Evolutionary conservation across 37 sponge, comb jelly and placozoan species (phyloP).

Genomic region (Diacarnus erythraeanus): DNA sequence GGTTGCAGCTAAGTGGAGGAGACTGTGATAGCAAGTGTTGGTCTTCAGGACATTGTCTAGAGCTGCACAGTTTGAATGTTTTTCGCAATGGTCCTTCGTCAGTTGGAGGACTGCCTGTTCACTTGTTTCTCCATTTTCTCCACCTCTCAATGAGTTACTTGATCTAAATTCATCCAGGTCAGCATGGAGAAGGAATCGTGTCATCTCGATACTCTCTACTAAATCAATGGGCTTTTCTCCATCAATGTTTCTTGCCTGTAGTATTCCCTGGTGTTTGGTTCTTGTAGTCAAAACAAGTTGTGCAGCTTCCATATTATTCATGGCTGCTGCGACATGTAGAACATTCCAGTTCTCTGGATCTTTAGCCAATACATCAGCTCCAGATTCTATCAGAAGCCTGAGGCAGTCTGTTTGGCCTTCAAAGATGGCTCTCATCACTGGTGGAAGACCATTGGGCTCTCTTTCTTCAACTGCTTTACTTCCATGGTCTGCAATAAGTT

Average conservation of each 20-base stretch:
- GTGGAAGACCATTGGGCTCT: slow-evolving; percentile 68
- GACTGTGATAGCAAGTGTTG: slow-evolving; percentile 35
- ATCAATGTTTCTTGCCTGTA: slow-evolving; percentile 38
- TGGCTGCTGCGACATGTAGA: slow-evolving; percentile 71
- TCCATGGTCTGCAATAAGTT: slow-evolving; percentile 43
- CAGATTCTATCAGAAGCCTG: slow-evolving; percentile 45
- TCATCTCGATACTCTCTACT: slow-evolving; percentile 65
- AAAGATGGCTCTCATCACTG: slow-evolving; percentile 62
- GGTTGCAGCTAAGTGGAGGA: slow-evolving; percentile 69
- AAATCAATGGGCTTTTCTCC: slow-evolving; percentile 73
- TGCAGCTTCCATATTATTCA: slow-evolving; percentile 68
- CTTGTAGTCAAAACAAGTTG: slow-evolving; percentile 29
- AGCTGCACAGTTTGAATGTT: slow-evolving; percentile 9
- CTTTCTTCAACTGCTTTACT: slow-evolving; percentile 23
- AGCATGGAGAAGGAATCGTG: slow-evolving; percentile 53
- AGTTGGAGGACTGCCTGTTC: slow-evolving; percentile 29
- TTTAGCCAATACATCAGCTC: slow-evolving; percentile 50
- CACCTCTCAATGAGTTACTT: neutral
- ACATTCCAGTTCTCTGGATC: slow-evolving; percentile 72
- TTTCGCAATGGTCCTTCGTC: slow-evolving; percentile 20
- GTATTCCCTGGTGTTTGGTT: slow-evolving; percentile 11
- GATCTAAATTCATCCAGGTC: slow-evolving; percentile 42
- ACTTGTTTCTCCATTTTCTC: neutral
- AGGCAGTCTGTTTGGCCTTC: slow-evolving; percentile 53
- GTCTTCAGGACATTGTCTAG: slow-evolving; percentile 30